Evolutionary conservation across 2,113 vertebrate genomes (phyloP).

Genomic region (Dicaeum eximium): DNA sequence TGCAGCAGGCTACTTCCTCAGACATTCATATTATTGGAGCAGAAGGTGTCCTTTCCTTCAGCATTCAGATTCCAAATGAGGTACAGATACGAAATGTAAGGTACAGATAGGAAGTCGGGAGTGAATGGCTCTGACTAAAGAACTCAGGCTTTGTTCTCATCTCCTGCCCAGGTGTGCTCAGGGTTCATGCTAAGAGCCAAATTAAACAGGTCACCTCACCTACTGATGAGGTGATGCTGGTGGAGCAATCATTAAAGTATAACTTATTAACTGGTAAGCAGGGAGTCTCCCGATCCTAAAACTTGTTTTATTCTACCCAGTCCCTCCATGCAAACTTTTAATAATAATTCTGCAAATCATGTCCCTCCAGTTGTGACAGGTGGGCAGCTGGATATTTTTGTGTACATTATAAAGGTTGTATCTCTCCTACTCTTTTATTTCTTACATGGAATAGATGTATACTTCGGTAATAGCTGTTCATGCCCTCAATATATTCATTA

Average conservation of each 20-base stretch:
- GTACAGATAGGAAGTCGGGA: neutral
- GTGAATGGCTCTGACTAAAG: neutral
- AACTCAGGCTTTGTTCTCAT: neutral
- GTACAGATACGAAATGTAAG: neutral
- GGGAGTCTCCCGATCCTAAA: neutral
- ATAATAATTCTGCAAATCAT: neutral
- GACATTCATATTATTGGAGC: neutral
- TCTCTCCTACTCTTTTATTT: neutral
- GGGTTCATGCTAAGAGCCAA: neutral
- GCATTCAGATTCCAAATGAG: neutral
- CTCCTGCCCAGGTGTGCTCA: neutral
- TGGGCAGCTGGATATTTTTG: neutral
- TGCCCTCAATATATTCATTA: neutral
- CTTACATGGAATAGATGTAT: neutral
- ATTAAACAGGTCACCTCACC: neutral
- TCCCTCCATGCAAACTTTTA: neutral
- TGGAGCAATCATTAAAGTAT: neutral
- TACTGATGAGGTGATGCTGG: neutral
- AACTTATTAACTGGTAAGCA: neutral
- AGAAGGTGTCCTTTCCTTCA: neutral
- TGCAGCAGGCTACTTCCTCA: neutral
- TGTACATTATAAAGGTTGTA: neutral
- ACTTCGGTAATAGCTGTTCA: neutral
- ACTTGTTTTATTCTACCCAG: neutral
- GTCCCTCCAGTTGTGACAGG: neutral